A percentile compares a stretch with the other conserved stretches of the same genome.
phyloP scores from a whole-genome alignment of 2,888 invertebrate genomes.

The Perizoma flavofasciatum region DNA sequence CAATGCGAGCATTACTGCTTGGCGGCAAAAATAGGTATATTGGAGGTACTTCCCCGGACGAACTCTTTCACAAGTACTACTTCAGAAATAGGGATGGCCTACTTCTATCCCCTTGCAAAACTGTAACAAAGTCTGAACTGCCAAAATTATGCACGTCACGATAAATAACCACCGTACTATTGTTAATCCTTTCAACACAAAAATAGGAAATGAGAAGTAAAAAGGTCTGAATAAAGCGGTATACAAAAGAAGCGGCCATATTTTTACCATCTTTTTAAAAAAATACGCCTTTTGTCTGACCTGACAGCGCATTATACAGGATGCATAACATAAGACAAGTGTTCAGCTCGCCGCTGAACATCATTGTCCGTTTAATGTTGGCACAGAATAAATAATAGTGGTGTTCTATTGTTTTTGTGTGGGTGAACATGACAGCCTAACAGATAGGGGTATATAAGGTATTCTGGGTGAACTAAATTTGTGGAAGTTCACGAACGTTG shows the following conservation, averaged over 20 bases:
- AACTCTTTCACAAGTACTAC: no score
- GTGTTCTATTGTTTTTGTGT: conserved; percentile 53
- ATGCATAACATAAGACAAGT: conserved; percentile 68
- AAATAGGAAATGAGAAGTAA: conserved; percentile 77
- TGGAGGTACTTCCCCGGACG: no score
- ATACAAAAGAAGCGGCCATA: conserved; percentile 72
- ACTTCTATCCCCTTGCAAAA: no score
- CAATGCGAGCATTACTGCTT: no score
- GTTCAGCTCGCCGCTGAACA: conserved; percentile 63
- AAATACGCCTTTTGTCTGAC: conserved; percentile 67
- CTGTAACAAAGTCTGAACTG: neutral
- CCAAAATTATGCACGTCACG: conserved; percentile 57
- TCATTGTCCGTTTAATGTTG: conserved; percentile 59
- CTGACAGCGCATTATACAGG: conserved; percentile 72
- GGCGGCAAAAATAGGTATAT: no score
- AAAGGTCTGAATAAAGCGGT: conserved; percentile 69
- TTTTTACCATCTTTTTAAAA: conserved; percentile 71
- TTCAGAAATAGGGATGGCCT: no score
- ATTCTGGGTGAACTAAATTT: conserved; percentile 10
- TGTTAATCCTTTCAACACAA: conserved; percentile 78
- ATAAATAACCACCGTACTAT: conserved; percentile 58
- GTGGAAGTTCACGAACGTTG: neutral
- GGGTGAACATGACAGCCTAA: conserved; percentile 42
- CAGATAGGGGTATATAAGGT: conserved; percentile 28
- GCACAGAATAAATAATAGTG: conserved; percentile 25